Conservation (phyloP, 2,797 vertebrate genomes). For the Pampus argenteus region DNA sequence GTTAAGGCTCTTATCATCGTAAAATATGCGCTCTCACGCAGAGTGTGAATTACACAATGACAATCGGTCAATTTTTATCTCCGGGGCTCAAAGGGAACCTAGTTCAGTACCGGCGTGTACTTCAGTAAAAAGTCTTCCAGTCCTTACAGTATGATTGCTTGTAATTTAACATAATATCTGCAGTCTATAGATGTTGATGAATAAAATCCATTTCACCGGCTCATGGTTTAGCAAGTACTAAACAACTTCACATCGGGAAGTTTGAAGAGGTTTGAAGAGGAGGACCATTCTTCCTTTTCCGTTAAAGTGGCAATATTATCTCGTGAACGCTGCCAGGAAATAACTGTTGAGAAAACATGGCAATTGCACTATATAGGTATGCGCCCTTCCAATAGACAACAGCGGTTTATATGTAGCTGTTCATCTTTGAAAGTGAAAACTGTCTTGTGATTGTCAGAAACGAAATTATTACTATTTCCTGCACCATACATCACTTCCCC, state of each 20-base stretch:
- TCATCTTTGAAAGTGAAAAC: slow-evolving; percentile 52
- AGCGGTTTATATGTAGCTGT: slow-evolving; percentile 33
- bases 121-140: too few relatives aligned
- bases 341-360: slow-evolving; percentile 48
- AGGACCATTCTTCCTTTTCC: slow-evolving; percentile 23
- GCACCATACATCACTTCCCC: slow-evolving; percentile 25
- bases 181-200: too few relatives aligned
- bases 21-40: slow-evolving; percentile 50
- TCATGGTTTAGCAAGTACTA: too few relatives aligned
- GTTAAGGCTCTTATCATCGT: slow-evolving; percentile 31
- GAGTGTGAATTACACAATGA: too few relatives aligned
- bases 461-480: slow-evolving; percentile 47
- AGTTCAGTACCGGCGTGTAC: too few relatives aligned
- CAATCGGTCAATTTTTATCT: too few relatives aligned
- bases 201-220: too few relatives aligned
- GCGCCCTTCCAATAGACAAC: slow-evolving; percentile 48
- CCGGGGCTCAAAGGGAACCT: too few relatives aligned
- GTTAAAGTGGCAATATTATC: slow-evolving; percentile 45
- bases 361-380: slow-evolving; percentile 51
- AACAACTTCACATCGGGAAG: too few relatives aligned
- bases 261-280: slow-evolving; percentile 46
- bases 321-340: slow-evolving; percentile 35
- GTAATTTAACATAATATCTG: too few relatives aligned
- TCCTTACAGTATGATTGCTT: too few relatives aligned
- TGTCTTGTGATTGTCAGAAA: slow-evolving; percentile 56